Base-by-base conservation (phyloP, 2,113 vertebrate genomes). In the Melanotaenia duboulayi region DNA sequence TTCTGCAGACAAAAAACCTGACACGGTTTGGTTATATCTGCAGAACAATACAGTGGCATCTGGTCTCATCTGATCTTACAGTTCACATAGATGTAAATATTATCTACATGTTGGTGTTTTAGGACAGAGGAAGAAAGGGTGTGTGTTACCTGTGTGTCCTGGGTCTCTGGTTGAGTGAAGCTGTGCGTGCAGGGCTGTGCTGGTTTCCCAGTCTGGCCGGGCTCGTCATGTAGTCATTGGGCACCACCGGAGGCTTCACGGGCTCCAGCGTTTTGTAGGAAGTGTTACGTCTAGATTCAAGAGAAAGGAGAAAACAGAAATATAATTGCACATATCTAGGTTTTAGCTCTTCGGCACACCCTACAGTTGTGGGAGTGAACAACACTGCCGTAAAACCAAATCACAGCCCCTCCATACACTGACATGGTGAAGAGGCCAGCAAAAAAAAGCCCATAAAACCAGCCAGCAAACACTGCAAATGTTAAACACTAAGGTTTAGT, bases 181-280 rank as follows among this genome's bases (percentile, higher is more conserved):
- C 98, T 0, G 97, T 99, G 91, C 97, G 96, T 74, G 96, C 96
- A 0, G 97, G 98, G 87, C 98, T 99, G 86, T 98, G 96, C 88
- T 99, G 97, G 83, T 94, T 96, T 77, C 97, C 95, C 71, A 97
- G 94, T 44, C 97, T 93, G 28, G 97, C 97, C 44, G 97, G 98
- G 91, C 97, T 99, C n/a, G 97, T 99, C 97, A 99, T 99, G 90
- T 99, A 99, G 94, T 99, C 97, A 57, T 98, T 99, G 24, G 97
- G 98, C 81, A 99, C 96, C 63, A 96, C 96, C 4, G 98, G 98
- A 0, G 97, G 97, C 74, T 98, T 98, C 71, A 99, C 98, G 2
- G 97, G 97, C 86, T 99, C 98, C 92, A 98, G 88, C 35, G 97
- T 99, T 91, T 98, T 99, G 75, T 99, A 99, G 32, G 97, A 95